Conservation (phyloP, 1,140 invertebrate genomes). For the Zophobas atratus region DNA sequence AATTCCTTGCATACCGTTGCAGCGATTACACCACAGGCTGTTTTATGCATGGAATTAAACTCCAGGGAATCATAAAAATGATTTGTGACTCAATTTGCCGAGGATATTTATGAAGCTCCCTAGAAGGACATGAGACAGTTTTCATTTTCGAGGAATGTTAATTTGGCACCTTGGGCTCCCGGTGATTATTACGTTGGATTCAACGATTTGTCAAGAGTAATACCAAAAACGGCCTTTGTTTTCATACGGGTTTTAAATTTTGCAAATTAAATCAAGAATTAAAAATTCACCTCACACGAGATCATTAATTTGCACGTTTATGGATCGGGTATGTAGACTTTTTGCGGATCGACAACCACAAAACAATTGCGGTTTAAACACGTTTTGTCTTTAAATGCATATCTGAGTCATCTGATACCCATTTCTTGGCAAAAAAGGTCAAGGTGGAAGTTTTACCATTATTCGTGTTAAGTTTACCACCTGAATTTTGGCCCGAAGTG, state of each 20-base stretch:
- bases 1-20: neutral
- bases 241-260: neutral
- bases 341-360: neutral
- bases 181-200: neutral
- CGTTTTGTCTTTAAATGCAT: neutral
- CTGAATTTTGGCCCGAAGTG: too few relatives aligned
- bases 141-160: neutral
- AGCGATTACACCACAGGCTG: too few relatives aligned
- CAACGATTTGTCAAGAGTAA: neutral
- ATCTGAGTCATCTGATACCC: neutral
- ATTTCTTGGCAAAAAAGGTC: neutral
- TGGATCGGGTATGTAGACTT: neutral
- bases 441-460: neutral
- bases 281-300: neutral
- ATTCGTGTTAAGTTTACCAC: neutral
- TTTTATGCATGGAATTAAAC: constrained; percentile 14
- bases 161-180: neutral
- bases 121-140: neutral
- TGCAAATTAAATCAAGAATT: neutral
- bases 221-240: neutral
- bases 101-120: neutral
- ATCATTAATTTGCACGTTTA: constrained; percentile 1
- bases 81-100: constrained; percentile 21
- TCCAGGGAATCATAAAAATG: constrained; percentile 2
- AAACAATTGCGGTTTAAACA: neutral